Evolutionary conservation across 2,888 invertebrate species (phyloP).

Genomic region (Cistogaster globosa): DNA sequence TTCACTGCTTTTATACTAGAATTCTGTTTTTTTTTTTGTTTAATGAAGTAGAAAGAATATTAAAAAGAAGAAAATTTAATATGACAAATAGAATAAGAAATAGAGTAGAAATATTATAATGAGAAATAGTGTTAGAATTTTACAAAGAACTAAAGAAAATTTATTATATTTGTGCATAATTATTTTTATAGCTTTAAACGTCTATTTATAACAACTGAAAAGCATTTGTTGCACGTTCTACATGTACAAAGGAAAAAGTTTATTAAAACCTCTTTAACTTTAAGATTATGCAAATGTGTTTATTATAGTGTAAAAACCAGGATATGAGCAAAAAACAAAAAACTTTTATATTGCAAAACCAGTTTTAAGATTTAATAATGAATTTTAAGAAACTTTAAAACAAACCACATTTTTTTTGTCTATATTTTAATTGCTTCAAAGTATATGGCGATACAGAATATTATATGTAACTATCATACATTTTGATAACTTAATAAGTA

Average conservation of each 20-base stretch:
- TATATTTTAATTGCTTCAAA: too few relatives aligned
- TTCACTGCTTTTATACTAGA: constrained; percentile 44
- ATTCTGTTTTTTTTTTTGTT: constrained; percentile 60
- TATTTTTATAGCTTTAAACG: constrained; percentile 6
- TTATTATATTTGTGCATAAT: not conserved
- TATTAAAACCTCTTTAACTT: not conserved
- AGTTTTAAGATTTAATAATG: too few relatives aligned
- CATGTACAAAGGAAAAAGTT: too few relatives aligned
- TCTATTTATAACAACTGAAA: not conserved
- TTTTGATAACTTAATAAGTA: too few relatives aligned
- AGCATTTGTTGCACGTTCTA: not conserved
- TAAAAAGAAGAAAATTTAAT: constrained; percentile 17
- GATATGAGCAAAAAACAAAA: too few relatives aligned
- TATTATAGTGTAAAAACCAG: too few relatives aligned
- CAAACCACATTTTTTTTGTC: too few relatives aligned
- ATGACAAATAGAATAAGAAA: constrained; percentile 30
- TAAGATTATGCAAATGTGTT: not conserved
- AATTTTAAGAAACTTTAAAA: too few relatives aligned
- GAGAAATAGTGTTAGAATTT: constrained; percentile 19
- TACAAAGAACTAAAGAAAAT: constrained; percentile 1
- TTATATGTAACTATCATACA: too few relatives aligned
- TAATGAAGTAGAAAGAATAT: constrained; percentile 62
- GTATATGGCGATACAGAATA: too few relatives aligned
- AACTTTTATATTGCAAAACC: too few relatives aligned
- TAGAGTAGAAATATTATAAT: constrained; percentile 2